These are phyloP conservation scores for Cydia amplana DNA, from an alignment of 1,140 invertebrate species.

Conservation along the genomic window DNA sequence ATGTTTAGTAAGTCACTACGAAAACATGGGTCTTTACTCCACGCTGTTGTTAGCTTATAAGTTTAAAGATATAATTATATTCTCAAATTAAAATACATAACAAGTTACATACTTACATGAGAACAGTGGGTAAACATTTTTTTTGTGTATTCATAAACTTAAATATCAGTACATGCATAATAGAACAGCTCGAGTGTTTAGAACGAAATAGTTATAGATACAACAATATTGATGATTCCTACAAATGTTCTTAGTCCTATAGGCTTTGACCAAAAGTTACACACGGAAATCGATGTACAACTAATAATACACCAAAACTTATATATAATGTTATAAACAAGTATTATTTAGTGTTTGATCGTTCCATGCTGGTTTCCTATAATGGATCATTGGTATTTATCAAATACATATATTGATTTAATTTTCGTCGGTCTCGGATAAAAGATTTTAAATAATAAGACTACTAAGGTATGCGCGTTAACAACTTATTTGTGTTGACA, in stretches of 20 bases:
- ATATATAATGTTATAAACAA: not conserved
- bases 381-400: not conserved
- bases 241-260: not conserved
- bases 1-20: too few species aligned
- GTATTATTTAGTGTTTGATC: not conserved
- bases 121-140: too few species aligned
- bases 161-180: not conserved
- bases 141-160: too few species aligned
- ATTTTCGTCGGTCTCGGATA: not conserved
- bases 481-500: too few species aligned
- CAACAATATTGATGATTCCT: not conserved
- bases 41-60: too few species aligned
- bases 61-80: too few species aligned
- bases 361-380: not conserved
- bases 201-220: conserved; percentile 12
- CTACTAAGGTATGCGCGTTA: too few species aligned
- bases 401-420: not conserved
- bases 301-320: not conserved
- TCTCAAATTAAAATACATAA: too few species aligned
- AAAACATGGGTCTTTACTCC: too few species aligned
- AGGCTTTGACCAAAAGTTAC: conserved; percentile 6
- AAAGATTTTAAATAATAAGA: too few species aligned
- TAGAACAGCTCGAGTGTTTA: not conserved
- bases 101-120: too few species aligned
- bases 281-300: not conserved